phyloP scores from a whole-genome alignment of 37 sponge, comb jelly and placozoan genomes.

The Halisarca cf. caerulea region DNA sequence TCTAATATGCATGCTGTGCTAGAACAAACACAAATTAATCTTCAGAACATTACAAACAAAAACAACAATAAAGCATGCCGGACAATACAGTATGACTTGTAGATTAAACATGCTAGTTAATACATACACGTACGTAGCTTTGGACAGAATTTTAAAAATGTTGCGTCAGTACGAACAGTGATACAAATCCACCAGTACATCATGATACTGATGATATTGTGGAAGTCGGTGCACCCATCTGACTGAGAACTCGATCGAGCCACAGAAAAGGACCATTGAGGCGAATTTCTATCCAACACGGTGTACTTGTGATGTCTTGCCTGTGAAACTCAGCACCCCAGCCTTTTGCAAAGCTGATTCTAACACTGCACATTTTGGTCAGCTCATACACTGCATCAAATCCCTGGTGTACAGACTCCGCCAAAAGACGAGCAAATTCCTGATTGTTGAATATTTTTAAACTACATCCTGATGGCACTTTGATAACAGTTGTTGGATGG shows the following conservation, averaged over 20 bases:
- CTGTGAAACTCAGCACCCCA: constrained; percentile 29
- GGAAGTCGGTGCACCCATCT: constrained; percentile 14
- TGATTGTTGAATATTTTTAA: constrained; percentile 55
- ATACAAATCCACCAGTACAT: too few relatives aligned
- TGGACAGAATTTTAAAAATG: too few relatives aligned
- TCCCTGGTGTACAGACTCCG: constrained; percentile 15
- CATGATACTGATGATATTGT: constrained; percentile 21
- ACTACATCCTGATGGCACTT: constrained; percentile 37
- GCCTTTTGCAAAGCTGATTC: constrained; percentile 17
- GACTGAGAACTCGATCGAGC: constrained; percentile 22
- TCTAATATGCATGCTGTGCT: too few relatives aligned
- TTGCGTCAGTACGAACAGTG: too few relatives aligned
- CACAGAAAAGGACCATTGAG: constrained; percentile 12
- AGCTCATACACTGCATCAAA: constrained; percentile 17
- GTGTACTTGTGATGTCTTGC: constrained; percentile 22
- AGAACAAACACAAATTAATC: too few relatives aligned
- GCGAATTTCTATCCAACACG: constrained; percentile 18
- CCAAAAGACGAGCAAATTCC: constrained; percentile 27
- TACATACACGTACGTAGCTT: too few relatives aligned
- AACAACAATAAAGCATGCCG: too few relatives aligned
- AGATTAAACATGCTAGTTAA: too few relatives aligned
- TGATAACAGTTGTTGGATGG: constrained; percentile 50
- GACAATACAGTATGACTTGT: too few relatives aligned
- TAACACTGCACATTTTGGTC: not conserved
- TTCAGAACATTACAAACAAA: too few relatives aligned